Percentiles rank a stretch among this genome's conserved stretches.
Conservation (phyloP, 2,113 vertebrate species). For the Ailuropoda melanoleuca region DNA sequence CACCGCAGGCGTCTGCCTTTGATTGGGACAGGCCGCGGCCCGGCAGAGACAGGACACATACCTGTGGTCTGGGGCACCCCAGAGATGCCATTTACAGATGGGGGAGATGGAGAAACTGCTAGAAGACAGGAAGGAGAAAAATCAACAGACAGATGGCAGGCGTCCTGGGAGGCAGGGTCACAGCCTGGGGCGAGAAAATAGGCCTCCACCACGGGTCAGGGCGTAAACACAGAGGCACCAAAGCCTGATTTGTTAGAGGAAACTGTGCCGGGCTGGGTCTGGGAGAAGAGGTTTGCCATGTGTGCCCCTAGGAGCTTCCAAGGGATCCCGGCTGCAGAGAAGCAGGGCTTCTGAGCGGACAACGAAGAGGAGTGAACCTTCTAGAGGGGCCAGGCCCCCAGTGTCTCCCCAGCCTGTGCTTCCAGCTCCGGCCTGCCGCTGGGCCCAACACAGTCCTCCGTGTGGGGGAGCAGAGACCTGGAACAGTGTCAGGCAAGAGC, state of each 20-base stretch:
- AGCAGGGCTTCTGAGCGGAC: not conserved
- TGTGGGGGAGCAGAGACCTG: not conserved
- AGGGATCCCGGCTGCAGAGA: not conserved
- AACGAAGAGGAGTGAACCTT: not conserved
- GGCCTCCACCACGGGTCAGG: slow-evolving; percentile 60
- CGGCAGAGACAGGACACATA: slow-evolving; percentile 76
- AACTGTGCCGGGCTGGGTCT: not conserved
- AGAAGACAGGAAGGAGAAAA: slow-evolving; percentile 65
- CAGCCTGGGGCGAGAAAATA: slow-evolving; percentile 75
- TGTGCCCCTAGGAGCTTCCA: not conserved
- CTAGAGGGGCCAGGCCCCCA: not conserved
- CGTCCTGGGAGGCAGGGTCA: slow-evolving; percentile 78
- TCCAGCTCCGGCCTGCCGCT: not conserved
- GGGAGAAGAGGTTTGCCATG: not conserved
- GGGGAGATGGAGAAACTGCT: slow-evolving; percentile 70
- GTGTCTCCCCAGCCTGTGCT: not conserved
- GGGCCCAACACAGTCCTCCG: not conserved
- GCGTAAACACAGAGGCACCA: slow-evolving; percentile 76
- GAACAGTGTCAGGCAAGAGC: not conserved
- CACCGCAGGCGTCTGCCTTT: not conserved
- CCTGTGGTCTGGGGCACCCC: slow-evolving; percentile 64
- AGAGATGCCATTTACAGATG: slow-evolving; percentile 72
- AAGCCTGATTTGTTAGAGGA: slow-evolving; percentile 6
- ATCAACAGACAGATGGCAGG: slow-evolving; percentile 73
- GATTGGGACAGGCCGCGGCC: not conserved